A percentile compares a stretch with the other conserved stretches of the same genome.
These are phyloP conservation scores for Liolophura sinensis DNA, from an alignment of 1,140 invertebrate genomes.

Conservation along the genomic window DNA sequence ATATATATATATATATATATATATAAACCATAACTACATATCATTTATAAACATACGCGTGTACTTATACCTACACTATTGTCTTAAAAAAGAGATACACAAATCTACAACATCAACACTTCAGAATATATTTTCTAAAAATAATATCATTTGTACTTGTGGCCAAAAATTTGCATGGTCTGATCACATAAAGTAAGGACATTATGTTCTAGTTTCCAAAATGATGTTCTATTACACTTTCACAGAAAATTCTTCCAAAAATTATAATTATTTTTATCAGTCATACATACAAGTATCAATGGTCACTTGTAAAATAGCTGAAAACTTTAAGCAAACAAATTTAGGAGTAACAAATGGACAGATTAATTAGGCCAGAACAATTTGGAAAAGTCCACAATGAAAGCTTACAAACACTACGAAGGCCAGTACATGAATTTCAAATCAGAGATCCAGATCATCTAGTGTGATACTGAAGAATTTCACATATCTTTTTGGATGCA, in stretches of 20 bases:
- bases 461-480: background rate
- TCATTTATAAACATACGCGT: too few relatives aligned
- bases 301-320: too few relatives aligned
- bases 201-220: too few relatives aligned
- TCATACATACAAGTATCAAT: too few relatives aligned
- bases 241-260: too few relatives aligned
- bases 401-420: background rate
- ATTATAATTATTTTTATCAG: too few relatives aligned
- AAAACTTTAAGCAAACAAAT: too few relatives aligned
- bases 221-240: too few relatives aligned
- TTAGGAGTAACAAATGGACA: too few relatives aligned
- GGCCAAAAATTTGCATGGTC: too few relatives aligned
- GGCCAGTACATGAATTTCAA: background rate
- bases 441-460: background rate
- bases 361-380: conserved; percentile 17
- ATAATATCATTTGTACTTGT: conserved; percentile 3
- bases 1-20: background rate
- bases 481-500: background rate
- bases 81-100: conserved; percentile 7
- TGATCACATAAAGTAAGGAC: too few relatives aligned
- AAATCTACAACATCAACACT: background rate
- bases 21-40: background rate
- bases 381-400: background rate
- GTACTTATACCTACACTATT: too few relatives aligned
- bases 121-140: conserved; percentile 14